phyloP scores from a whole-genome alignment of 1,140 invertebrate species.

The Heterodera schachtii region DNA sequence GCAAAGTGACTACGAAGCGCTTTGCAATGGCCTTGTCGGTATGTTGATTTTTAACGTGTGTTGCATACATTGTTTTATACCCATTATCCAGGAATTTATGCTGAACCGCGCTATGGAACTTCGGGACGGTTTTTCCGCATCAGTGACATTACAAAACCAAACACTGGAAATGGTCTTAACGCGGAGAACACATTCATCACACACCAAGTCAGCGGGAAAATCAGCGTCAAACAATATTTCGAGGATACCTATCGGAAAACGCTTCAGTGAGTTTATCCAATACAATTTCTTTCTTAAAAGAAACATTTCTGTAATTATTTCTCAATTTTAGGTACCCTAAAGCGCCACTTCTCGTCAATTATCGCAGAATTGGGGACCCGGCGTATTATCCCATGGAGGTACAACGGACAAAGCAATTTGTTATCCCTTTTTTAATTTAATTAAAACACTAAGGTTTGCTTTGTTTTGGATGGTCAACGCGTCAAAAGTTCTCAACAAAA shows the following conservation, averaged over 20 bases:
- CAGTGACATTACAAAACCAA: neutral
- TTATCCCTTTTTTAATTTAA: neutral
- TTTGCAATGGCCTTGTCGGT: neutral
- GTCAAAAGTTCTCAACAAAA: neutral
- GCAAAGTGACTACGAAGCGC: neutral
- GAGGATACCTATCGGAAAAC: neutral
- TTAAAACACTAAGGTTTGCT: too few relatives aligned
- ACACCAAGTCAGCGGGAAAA: neutral
- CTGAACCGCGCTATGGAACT: neutral
- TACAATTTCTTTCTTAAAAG: neutral
- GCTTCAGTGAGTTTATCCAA: constrained; percentile 5
- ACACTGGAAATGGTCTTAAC: neutral
- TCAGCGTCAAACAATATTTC: neutral
- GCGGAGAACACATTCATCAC: neutral
- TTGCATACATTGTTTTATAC: neutral
- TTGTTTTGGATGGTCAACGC: constrained; percentile 2
- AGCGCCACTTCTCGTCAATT: neutral
- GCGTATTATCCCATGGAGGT: constrained; percentile 18
- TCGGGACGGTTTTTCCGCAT: neutral
- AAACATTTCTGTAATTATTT: neutral
- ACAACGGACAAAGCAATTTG: neutral
- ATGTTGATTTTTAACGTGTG: neutral
- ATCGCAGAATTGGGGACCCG: neutral
- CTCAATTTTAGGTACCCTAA: constrained; percentile 3
- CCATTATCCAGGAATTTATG: neutral